Evolutionary conservation across 2,888 invertebrate species (phyloP).

Genomic region (Idaea straminata): DNA sequence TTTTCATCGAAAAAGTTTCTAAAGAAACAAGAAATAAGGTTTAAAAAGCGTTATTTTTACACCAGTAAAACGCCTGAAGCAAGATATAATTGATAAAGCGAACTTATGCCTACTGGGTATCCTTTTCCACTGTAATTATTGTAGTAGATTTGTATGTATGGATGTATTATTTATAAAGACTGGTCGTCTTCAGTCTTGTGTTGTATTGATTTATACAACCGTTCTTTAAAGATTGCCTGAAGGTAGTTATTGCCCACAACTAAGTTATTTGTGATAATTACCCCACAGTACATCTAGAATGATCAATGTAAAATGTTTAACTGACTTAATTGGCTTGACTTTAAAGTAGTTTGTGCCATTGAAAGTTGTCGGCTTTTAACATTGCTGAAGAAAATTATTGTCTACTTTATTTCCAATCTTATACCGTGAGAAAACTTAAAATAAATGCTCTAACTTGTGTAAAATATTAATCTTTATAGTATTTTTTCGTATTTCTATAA

Average conservation of each 20-base stretch:
- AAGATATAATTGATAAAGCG: conserved; percentile 47
- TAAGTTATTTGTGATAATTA: conserved; percentile 65
- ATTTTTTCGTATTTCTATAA: no score
- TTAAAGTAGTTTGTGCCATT: not conserved
- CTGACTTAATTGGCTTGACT: conserved; percentile 32
- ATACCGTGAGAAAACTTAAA: not conserved
- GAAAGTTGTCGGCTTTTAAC: not conserved
- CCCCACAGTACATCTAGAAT: conserved; percentile 44
- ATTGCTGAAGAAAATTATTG: not conserved
- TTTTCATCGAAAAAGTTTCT: not conserved
- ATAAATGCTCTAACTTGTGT: not conserved
- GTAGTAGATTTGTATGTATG: conserved; percentile 15
- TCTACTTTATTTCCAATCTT: not conserved
- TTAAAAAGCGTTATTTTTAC: conserved; percentile 12
- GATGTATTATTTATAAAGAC: conserved; percentile 52
- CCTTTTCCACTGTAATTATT: conserved; percentile 54
- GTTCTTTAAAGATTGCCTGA: conserved; percentile 41
- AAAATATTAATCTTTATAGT: no score
- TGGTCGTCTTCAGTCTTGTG: conserved; percentile 42
- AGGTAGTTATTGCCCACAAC: conserved; percentile 45
- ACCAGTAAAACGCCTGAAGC: conserved; percentile 25
- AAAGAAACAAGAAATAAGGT: conserved; percentile 16
- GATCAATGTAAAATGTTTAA: conserved; percentile 35
- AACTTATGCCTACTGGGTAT: conserved; percentile 57
- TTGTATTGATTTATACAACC: conserved; percentile 63